Evolutionary conservation across 2,113 vertebrate species (phyloP), one percentile per base, ranked within the genome.

Genomic region (Prochilodus magdalenae): DNA sequence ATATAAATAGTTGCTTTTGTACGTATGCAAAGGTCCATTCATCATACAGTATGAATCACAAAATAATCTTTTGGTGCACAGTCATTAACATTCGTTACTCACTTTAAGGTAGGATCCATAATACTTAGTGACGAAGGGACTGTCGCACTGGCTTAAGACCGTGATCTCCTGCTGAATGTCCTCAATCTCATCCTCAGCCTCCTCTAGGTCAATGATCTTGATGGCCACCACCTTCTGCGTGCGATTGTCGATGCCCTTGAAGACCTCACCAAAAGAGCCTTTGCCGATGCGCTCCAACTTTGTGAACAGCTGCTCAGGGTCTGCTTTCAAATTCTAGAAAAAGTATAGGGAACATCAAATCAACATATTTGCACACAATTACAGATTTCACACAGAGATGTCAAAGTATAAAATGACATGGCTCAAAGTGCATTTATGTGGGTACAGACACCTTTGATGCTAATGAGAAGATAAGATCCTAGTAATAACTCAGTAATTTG

Each of bases 131-230:
- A 99, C 96, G 2, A 97, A 98, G 20, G 98, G 97, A 85, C 97
- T 99, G 94, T 99, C 98, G 3, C 98, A 99, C 90, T 99, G 98
- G 92, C 97, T 99, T 86, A 99, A 94, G 83, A 99, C 98, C 0
- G 98, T 99, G 91, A 99, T 99, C 93, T 99, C 97, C 91, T 99
- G 97, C 74, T 99, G 97, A 88, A 99, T 97, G 92, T 99, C 98
- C 90, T 99, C 98, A 59, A 99, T 99, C 94, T 99, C 98, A 73
- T 99, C 98, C 92, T 99, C 98, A 0, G 98, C 98, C 90, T 99
- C 97, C 93, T 99, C 98, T 87, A 99, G 93, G 91, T 99, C 98
- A 82, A 99, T 99, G 91, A 95, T 97, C 95, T 99, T 99, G 93
- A 99, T 99, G 91, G 97, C 97, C 87, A 99, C 96, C 60, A 99